These are phyloP conservation scores for Acromyrmex heyeri DNA, from an alignment of 1,140 invertebrate genomes.

Conservation along the genomic window DNA sequence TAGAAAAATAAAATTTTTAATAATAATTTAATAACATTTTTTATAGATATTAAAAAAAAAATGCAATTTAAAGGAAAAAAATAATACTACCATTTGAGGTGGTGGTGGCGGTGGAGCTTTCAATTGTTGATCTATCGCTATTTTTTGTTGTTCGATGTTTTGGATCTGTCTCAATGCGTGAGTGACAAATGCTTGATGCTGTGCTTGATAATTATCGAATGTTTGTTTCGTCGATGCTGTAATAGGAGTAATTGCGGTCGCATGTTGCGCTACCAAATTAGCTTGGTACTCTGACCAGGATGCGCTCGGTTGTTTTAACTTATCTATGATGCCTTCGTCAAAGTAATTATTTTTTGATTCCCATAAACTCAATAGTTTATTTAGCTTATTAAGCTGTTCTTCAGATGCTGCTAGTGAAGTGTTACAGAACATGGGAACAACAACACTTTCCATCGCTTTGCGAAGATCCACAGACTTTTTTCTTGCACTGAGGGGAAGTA, in stretches of 20 bases:
- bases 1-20: neutral
- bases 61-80: neutral
- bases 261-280: conserved; percentile 92
- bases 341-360: conserved; percentile 98
- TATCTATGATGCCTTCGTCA: conserved; percentile 93
- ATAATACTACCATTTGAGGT: conserved; percentile 75
- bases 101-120: conserved; percentile 81
- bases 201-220: conserved; percentile 94
- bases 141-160: conserved; percentile 93
- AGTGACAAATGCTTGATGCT: conserved; percentile 97
- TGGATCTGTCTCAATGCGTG: conserved; percentile 96
- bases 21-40: neutral
- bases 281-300: conserved; percentile 95
- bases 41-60: neutral
- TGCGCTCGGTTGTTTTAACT: conserved; percentile 92
- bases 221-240: conserved; percentile 92
- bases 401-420: conserved; percentile 93
- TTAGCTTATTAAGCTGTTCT: conserved; percentile 95
- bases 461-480: conserved; percentile 97
- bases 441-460: conserved; percentile 96
- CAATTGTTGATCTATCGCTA: conserved; percentile 90
- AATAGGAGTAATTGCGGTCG: conserved; percentile 91
- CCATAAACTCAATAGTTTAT: conserved; percentile 97
- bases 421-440: conserved; percentile 98
- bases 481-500: conserved; percentile 91